These are phyloP conservation scores for Dolichallabes microphthalmus DNA, from an alignment of 2,113 vertebrate species.

Conservation along the genomic window DNA sequence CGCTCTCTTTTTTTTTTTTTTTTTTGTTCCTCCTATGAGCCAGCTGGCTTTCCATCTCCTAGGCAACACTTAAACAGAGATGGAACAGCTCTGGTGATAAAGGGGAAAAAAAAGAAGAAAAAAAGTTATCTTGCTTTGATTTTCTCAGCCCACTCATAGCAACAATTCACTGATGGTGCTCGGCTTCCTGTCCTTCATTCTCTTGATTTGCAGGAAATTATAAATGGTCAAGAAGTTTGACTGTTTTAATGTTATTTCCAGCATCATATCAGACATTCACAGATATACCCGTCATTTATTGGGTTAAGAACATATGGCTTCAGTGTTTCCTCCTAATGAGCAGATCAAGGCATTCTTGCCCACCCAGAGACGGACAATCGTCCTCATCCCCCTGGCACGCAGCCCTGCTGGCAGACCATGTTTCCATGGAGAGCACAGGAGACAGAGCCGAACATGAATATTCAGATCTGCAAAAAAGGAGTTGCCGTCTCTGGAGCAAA, in stretches of 20 bases:
- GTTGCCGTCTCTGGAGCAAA: slow-evolving; percentile 43
- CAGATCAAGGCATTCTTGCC: slow-evolving; percentile 27
- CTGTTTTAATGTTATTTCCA: neutral
- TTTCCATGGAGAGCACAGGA: slow-evolving; percentile 49
- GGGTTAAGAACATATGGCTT: neutral
- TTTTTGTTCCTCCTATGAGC: neutral
- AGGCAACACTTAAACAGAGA: slow-evolving; percentile 33
- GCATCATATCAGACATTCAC: neutral
- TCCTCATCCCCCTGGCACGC: slow-evolving; percentile 43
- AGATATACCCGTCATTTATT: neutral
- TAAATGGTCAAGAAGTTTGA: neutral
- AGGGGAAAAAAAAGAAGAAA: slow-evolving; percentile 10
- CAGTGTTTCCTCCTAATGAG: slow-evolving; percentile 13
- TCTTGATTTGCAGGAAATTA: neutral
- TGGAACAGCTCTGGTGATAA: slow-evolving; percentile 15
- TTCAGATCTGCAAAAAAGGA: slow-evolving; percentile 47
- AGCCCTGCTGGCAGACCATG: slow-evolving; percentile 10
- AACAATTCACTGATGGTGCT: slow-evolving; percentile 23
- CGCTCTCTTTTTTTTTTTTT: neutral
- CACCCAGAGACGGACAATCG: slow-evolving; percentile 4
- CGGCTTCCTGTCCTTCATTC: neutral
- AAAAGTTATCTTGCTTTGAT: slow-evolving; percentile 16
- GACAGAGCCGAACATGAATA: slow-evolving; percentile 47
- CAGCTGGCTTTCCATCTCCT: slow-evolving; percentile 22
- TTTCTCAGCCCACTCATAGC: slow-evolving; percentile 30